Base-by-base conservation (phyloP, 2,888 invertebrate species). In the Urechis unicinctus region DNA sequence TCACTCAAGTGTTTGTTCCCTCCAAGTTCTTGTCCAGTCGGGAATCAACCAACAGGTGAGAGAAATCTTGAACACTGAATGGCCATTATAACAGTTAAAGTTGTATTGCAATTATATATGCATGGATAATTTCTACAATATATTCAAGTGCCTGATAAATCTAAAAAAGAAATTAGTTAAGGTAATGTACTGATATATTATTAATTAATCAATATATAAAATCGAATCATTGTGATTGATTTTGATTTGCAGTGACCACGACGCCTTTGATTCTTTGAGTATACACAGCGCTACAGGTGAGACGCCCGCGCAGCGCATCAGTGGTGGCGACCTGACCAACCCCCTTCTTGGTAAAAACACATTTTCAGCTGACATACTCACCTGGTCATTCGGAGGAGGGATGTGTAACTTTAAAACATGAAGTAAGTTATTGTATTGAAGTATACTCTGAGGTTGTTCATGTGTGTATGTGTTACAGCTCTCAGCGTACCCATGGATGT, bases 1-100 rank as follows among this genome's bases (percentile, higher is more conserved):
- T 81, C 36, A 80, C 79, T 31, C 78, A 80, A 69, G 79, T 80
- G 1, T 80, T 80, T 56, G 63, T 68, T 42, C 70, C 71, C 5
- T 66, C 67, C 30, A 67, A 67, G 53, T 65, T 66, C 24, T 36
- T 17, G 36, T 68, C 66, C 50, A 60, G 66, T n/a, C n/a, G n/a
- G n/a, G n/a, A n/a, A n/a, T n/a, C n/a, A 53, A 69, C 72, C 42
- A 65, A 69, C 17, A 50, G 17, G 36, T 36, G 36, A 36, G 36
- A 25, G 1, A 26, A 47, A n/a, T 2, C 9, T 21, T 6, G 47
- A 22, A 47, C n/a, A 22, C 25, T 1, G 25, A n/a, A 47, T n/a
- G 25, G n/a, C 25, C n/a, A 5, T 21, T 47, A 47, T 24, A 47
- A 3, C 25, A n/a, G 25, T 13, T 51, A n/a, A n/a, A n/a, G n/a